Evolutionary conservation across 2,113 vertebrate genomes (phyloP).

Genomic region (Opisthocomus hoazin): DNA sequence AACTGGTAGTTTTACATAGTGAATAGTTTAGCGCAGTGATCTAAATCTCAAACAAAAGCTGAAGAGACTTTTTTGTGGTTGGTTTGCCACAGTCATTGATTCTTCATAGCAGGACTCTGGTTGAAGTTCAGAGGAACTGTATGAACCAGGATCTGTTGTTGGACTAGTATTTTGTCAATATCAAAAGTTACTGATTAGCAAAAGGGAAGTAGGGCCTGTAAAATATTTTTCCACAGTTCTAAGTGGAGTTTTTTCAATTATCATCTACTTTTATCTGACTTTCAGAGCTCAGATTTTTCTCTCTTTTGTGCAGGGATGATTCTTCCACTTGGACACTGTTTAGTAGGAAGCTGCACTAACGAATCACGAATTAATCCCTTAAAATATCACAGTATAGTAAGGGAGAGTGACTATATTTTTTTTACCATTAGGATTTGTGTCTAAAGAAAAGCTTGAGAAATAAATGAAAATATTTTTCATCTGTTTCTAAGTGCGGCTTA

Average conservation of each 20-base stretch:
- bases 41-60: neutral
- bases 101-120: neutral
- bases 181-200: neutral
- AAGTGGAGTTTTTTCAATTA: neutral
- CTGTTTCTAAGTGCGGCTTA: neutral
- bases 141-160: neutral
- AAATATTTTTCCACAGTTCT: neutral
- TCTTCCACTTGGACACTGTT: neutral
- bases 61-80: neutral
- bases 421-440: neutral
- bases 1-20: neutral
- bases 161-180: neutral
- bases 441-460: neutral
- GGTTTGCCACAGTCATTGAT: neutral
- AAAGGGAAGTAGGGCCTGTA: neutral
- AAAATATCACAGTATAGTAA: neutral
- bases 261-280: neutral
- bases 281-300: neutral
- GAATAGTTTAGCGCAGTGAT: neutral
- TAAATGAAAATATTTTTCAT: neutral
- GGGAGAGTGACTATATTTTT: neutral
- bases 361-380: neutral
- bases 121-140: neutral
- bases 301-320: neutral
- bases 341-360: neutral